phyloP scores from a whole-genome alignment of 2,888 invertebrate species.

The Buathra laborator region DNA sequence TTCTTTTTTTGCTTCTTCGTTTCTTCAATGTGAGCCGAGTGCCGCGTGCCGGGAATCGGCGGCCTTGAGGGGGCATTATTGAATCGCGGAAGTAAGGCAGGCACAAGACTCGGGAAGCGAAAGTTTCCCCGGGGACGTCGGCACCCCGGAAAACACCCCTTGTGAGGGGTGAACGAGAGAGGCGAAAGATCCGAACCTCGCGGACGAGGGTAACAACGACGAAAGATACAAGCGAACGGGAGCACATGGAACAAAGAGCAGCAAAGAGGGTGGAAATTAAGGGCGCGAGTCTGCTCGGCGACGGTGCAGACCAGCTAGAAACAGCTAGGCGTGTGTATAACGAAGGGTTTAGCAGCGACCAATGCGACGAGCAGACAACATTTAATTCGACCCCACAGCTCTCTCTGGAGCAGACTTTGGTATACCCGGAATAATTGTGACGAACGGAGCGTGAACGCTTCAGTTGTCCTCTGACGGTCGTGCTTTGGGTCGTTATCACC shows the following conservation, averaged over 20 bases:
- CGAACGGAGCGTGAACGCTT: constrained; percentile 61
- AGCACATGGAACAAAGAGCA: constrained; percentile 64
- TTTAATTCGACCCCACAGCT: constrained; percentile 61
- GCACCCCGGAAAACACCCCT: constrained; percentile 63
- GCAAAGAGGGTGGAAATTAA: constrained; percentile 68
- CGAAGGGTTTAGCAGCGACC: constrained; percentile 31
- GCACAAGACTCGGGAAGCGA: constrained; percentile 62
- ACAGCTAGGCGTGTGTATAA: constrained; percentile 7
- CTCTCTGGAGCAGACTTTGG: neutral
- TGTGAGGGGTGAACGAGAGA: constrained; percentile 42
- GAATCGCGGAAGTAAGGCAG: constrained; percentile 77
- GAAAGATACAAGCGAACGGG: constrained; percentile 29
- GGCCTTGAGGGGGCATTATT: constrained; percentile 73
- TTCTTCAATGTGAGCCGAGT: constrained; percentile 25
- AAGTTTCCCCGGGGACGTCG: constrained; percentile 73
- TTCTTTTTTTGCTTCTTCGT: constrained; percentile 45
- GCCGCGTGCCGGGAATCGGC: constrained; percentile 49
- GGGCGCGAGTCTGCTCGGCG: constrained; percentile 54
- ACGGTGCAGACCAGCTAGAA: constrained; percentile 10
- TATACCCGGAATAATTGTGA: constrained; percentile 57
- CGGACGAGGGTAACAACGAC: constrained; percentile 11
- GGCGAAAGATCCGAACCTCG: constrained; percentile 29
- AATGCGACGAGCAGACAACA: constrained; percentile 46
- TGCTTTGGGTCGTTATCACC: constrained; percentile 46
- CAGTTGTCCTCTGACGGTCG: constrained; percentile 4